phyloP scores from a whole-genome alignment of 2,888 invertebrate genomes.

The Panzeria rudis region DNA sequence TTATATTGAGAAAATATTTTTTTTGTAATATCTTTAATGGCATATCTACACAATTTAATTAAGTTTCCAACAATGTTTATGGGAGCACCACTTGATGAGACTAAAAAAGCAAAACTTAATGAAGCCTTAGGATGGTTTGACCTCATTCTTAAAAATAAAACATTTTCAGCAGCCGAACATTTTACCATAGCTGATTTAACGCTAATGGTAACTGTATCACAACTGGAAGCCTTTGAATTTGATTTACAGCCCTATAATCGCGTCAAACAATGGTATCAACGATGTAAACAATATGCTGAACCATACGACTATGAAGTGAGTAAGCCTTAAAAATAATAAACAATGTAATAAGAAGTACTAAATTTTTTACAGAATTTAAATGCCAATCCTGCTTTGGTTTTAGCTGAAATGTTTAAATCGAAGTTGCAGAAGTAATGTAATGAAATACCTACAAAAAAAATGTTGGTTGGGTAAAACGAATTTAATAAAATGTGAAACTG shows the following conservation, averaged over 20 bases:
- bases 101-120: slow-evolving; percentile 84
- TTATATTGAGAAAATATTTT: too few relatives aligned
- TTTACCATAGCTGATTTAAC: slow-evolving; percentile 83
- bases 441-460: not conserved
- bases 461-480: slow-evolving; percentile 56
- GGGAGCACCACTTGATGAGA: slow-evolving; percentile 83
- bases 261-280: slow-evolving; percentile 87
- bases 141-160: slow-evolving; percentile 84
- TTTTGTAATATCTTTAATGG: not conserved
- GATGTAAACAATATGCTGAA: slow-evolving; percentile 87
- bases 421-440: slow-evolving; percentile 75
- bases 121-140: slow-evolving; percentile 86
- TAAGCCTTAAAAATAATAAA: not conserved
- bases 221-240: slow-evolving; percentile 84
- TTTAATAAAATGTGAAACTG: slow-evolving; percentile 44
- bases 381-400: slow-evolving; percentile 85
- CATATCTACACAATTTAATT: not conserved
- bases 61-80: slow-evolving; percentile 84
- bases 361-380: slow-evolving; percentile 84
- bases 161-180: slow-evolving; percentile 86
- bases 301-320: slow-evolving; percentile 87
- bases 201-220: slow-evolving; percentile 81
- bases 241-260: slow-evolving; percentile 85
- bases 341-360: not conserved
- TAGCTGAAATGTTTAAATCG: slow-evolving; percentile 85